Base-by-base conservation (phyloP, 2,888 invertebrate species). In the Aphodius granarius region DNA sequence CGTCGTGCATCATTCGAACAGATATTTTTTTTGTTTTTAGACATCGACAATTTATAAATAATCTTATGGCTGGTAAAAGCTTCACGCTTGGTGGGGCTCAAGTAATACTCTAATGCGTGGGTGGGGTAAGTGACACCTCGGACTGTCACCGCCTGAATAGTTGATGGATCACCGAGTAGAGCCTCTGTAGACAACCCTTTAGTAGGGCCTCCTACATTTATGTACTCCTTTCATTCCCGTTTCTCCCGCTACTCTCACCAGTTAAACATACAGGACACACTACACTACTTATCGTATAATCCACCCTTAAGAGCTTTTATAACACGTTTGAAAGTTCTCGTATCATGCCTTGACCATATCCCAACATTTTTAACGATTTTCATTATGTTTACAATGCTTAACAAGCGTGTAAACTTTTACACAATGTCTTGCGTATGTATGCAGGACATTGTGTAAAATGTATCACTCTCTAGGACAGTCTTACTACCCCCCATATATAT, bases 91-190 rank as follows among this genome's bases (percentile, higher is more conserved):
- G 81, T 77, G 82, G 82, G 79, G 77, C 81, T 80, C 79, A 80
- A 83, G 84, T 82, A 85, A 85, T 85, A 84, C 84, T 83, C 85
- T 85, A 85, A 85, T 85, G 85, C 82, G 81, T 83, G 83, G 83
- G 83, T 81, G 84, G 84, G 81, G 83, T 82, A 83, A 82, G 82
- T 82, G 85, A 85, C 85, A 85, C 85, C 84, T 84, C 82, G 82
- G 82, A 81, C 82, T 85, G 84, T 84, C 84, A 82, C 77, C 81
- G 80, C 78, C 79, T 82, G 84, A 84, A 84, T 84, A 82, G 83
- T 84, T 85, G 85, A 85, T 85, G 83, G 85, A 85, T 85, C 82
- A 84, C 82, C 81, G 73, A 74, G 77, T 76, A 78, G 77, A 78
- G 78, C 75, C 79, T 73, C 76, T 76, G 78, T 78, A 78, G 81